Evolutionary conservation across 2,797 vertebrate genomes (phyloP), one percentile per base, ranked within the genome.

Genomic region (Amblyopsis hoosieri): DNA sequence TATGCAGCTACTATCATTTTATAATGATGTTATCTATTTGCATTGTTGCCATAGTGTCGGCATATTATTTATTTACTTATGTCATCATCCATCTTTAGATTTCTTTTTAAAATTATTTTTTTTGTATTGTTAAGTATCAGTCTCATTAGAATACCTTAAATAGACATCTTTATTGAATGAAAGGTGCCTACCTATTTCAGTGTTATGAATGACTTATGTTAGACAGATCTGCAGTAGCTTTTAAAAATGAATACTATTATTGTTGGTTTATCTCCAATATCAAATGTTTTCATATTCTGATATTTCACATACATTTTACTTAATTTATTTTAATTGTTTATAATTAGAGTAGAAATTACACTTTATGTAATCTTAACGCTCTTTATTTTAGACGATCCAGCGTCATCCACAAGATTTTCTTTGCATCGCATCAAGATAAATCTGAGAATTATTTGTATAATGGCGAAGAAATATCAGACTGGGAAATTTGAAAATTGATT

Each of bases 401-500:
- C 50, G 56, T 54, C 65, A 59, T 73, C 14, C 51, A 33, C 51
- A 12, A 4, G 4, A 62, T 63, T 59, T 76, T 65, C 66, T 62
- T 71, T 59, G 17, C 64, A 8, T 50, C 85, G 79, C 84, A 83
- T 79, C 66, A 78, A 86, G 76, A 85, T 86, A 80, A 82, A 83
- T 78, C 79, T 71, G 66, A 81, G 57, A 83, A 81, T 55, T 60
- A 87, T 87, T 75, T 61, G 82, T 85, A 82, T 66, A 74, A 72
- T 79, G 85, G 74, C 78, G 83, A 90, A 86, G 87, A 91, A 92
- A 91, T 92, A 90, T 91, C 91, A 91, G 72, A 91, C 92, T 87
- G 88, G 89, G 90, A 92, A 94, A 94, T 96, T 95, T 93, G 94
- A 94, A 90, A 95, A 96, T 93, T 94, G 94, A 97, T 98, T 95